Base-by-base conservation (phyloP, 2,797 vertebrate genomes). In the Poeciliopsis gracilis region DNA sequence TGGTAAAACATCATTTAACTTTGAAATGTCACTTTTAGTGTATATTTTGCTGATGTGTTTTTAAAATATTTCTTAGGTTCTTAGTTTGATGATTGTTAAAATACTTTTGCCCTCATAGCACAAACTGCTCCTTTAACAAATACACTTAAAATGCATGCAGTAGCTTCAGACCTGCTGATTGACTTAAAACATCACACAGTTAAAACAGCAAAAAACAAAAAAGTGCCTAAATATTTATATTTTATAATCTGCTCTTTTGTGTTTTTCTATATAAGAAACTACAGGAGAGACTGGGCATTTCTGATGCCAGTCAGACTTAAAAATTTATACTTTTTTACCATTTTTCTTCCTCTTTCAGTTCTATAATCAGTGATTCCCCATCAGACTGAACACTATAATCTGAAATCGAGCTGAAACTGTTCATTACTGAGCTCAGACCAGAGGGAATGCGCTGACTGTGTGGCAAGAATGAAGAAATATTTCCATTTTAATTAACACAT, bases 221-320 rank as follows among this genome's bases (percentile, higher is more conserved):
- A 63, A 18, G 1, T 8, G 33, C 15, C 33, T 20, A 18, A 30
- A 61, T 3, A 59, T 28, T 30, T 59, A 15, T 3, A 23, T 63
- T 18, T 18, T 63, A 5, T 2, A 18, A 6, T 33, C 11, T 38
- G 3, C 2, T 66, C 3, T 38, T 15, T 16, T 16, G 2, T 66
- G 16, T 38, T 36, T 38, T 66, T 66, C 33, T 36, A 38, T 66
- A 16, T 38, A 8, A 61, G 33, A 63, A 66, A 38, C 6, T 20
- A 66, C 16, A 23, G 18, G 15, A 16, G 28, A 63, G 7, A 66
- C 18, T 16, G 30, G 18, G 70, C 74, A 74, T 46, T 84, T 84
- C 45, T 90, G 88, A 89, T 92, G 88, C 85, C 83, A 88, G 61
- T 43, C 55, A 15, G 73, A 53, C 79, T 77, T 82, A 46, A 84